phyloP scores from a whole-genome alignment of 2,888 invertebrate genomes.

The Drosophila mimetica region DNA sequence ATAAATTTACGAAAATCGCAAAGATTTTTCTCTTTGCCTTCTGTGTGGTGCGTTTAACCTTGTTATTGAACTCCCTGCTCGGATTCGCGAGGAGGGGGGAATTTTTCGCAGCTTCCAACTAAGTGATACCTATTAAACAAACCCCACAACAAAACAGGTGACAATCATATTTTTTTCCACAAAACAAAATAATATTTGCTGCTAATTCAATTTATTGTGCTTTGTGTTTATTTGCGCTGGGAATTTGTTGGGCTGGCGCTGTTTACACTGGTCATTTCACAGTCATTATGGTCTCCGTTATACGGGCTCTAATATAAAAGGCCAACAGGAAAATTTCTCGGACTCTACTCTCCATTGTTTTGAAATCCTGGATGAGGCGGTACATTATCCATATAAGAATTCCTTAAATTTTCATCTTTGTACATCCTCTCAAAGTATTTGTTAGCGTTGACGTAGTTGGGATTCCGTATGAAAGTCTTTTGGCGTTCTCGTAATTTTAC shows the following conservation, averaged over 20 bases:
- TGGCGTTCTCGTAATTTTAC: slow-evolving; percentile 7
- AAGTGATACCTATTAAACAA: slow-evolving; percentile 49
- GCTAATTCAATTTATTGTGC: slow-evolving; percentile 68
- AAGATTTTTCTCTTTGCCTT: slow-evolving; percentile 14
- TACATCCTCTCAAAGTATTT: neutral
- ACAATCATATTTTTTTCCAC: slow-evolving; percentile 45
- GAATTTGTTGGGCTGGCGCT: slow-evolving; percentile 45
- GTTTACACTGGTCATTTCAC: slow-evolving; percentile 52
- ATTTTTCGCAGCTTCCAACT: slow-evolving; percentile 51
- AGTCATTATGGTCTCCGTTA: slow-evolving; percentile 41
- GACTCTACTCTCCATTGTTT: neutral
- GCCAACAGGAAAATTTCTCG: slow-evolving; percentile 2
- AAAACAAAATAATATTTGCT: slow-evolving; percentile 37
- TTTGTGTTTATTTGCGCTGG: slow-evolving; percentile 56
- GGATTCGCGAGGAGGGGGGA: slow-evolving; percentile 1
- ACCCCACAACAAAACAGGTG: slow-evolving; percentile 47
- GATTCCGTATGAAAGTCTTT: slow-evolving; percentile 41
- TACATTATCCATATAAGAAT: neutral
- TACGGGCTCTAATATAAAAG: slow-evolving; percentile 7
- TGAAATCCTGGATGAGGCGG: slow-evolving; percentile 4
- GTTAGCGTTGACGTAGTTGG: slow-evolving; percentile 37
- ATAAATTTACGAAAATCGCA: slow-evolving; percentile 37
- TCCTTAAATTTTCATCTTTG: neutral
- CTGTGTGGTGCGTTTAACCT: slow-evolving; percentile 51
- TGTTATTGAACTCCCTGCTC: slow-evolving; percentile 68